Percentiles rank a stretch among this genome's conserved stretches.
Evolutionary conservation across 2,888 invertebrate species (phyloP).

Genomic region (Plebejus argus): DNA sequence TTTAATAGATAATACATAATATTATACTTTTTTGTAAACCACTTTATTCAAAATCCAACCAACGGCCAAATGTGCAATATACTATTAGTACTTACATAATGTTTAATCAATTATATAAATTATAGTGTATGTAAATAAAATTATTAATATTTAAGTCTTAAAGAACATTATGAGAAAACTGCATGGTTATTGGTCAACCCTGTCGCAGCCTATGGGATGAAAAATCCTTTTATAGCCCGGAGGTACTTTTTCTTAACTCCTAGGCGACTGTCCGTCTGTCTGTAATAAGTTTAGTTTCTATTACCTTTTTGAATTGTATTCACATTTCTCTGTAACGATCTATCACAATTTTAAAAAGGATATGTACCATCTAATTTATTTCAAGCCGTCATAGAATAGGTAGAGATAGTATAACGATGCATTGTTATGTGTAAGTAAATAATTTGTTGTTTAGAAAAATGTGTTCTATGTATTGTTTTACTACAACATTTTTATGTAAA

Average conservation of each 20-base stretch:
- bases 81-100: neutral
- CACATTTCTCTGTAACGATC: neutral
- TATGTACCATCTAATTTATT: neutral
- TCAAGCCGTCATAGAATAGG: slow-evolving; percentile 29
- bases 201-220: neutral
- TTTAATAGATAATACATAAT: neutral
- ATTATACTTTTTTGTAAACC: neutral
- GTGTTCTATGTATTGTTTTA: neutral
- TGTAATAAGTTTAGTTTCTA: neutral
- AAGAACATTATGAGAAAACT: neutral
- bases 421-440: neutral
- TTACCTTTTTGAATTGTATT: neutral
- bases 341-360: neutral
- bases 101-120: slow-evolving; percentile 5
- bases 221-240: neutral
- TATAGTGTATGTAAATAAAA: neutral
- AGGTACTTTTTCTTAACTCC: neutral
- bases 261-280: neutral
- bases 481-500: neutral
- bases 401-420: slow-evolving; percentile 28
- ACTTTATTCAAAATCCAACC: neutral
- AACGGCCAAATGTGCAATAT: neutral
- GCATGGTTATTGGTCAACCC: neutral
- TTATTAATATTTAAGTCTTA: neutral
- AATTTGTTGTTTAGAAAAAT: slow-evolving; percentile 7